Evolutionary conservation across 2,113 vertebrate species (phyloP), one percentile per base, ranked within the genome.

Genomic region (Peromyscus maniculatus): DNA sequence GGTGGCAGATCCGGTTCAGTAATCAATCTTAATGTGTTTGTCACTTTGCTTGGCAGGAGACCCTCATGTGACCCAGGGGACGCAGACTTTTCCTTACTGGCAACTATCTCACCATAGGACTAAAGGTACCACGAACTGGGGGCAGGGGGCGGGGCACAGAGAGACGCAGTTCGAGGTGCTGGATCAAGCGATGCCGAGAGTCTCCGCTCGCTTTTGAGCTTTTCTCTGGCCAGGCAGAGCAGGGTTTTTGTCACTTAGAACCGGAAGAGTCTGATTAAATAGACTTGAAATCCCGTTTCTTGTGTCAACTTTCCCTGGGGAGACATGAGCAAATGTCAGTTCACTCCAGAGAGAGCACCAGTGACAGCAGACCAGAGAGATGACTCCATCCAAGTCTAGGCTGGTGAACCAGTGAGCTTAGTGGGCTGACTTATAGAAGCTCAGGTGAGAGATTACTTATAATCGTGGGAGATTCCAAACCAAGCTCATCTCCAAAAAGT

Each of bases 221-320:
- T 95, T 52, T 80, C 88, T 77, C 1, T 5, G 36, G 15, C 57
- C 52, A 69, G 71, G 21, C 21, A 72, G 66, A 43, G 90, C 6
- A 72, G 15, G 28, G 49, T 89, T 89, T 96, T 86, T 92, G 43
- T 93, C 28, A 28, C 49, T 91, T 93, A 26, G 9, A 75, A 77
- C 24, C 15, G 31, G 89, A 91, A 80, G 75, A 33, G 46, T 83
- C 46, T 11, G 31, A 75, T 83, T 72, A 89, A 82, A 91, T 57
- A 83, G 92, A 46, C 52, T 21, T 39, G 7, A 69, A 87, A 62
- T 72, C 26, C n/a, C 43, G 11, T 74, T n/a, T 87, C 28, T 69
- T 28, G 8, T 72, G 36, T 57, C 46, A n/a, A 10, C 46, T 71
- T 26, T 71, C 31, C 66, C 31, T n/a, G 46, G 66, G 46, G 46